Conservation (phyloP, 2,797 vertebrate species). For the Poecile montanus region DNA sequence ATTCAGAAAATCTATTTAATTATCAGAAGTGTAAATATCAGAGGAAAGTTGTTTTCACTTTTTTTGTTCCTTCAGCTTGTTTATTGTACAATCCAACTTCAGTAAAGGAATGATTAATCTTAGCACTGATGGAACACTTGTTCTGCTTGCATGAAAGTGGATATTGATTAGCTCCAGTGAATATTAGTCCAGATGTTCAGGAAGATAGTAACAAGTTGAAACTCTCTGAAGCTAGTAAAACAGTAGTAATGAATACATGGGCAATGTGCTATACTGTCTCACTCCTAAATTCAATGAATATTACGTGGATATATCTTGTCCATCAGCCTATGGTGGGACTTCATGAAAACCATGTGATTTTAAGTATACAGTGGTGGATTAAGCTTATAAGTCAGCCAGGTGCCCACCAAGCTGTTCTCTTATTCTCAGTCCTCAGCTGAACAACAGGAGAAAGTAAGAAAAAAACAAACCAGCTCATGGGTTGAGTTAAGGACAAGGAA, state of each 20-base stretch:
- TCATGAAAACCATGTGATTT: neutral
- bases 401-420: neutral
- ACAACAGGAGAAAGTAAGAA: neutral
- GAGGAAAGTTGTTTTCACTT: neutral
- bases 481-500: neutral
- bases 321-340: neutral
- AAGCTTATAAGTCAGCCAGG: neutral
- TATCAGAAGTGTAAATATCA: neutral
- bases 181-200: neutral
- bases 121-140: neutral
- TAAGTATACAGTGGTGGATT: neutral
- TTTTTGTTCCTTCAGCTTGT: neutral
- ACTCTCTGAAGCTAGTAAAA: neutral
- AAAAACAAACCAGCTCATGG: neutral
- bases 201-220: neutral
- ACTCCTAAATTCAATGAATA: neutral
- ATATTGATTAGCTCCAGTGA: conserved; percentile 2
- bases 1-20: neutral
- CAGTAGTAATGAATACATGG: neutral
- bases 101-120: neutral
- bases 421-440: neutral
- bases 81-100: neutral
- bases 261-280: neutral
- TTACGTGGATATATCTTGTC: neutral
- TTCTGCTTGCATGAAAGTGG: neutral